Conservation (phyloP, 2,113 vertebrate species). For the Lepidothrix coronata region DNA sequence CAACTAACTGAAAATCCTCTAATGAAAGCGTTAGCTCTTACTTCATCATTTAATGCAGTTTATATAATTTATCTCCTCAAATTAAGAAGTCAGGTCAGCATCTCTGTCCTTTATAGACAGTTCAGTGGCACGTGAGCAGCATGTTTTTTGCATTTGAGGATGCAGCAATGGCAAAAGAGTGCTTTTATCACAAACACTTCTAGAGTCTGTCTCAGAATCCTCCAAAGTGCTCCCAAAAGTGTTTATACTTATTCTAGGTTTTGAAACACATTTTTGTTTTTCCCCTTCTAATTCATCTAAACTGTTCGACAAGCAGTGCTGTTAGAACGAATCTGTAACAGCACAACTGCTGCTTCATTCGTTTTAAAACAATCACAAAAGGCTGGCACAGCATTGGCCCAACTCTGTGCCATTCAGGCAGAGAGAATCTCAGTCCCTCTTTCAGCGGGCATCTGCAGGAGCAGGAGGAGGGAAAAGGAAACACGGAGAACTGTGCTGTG, state of each 20-base stretch:
- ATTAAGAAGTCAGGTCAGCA: background rate
- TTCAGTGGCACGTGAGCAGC: background rate
- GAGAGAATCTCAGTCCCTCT: background rate
- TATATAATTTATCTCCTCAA: background rate
- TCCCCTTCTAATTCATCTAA: background rate
- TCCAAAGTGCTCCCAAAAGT: background rate
- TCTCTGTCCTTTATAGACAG: background rate
- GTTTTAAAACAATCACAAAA: background rate
- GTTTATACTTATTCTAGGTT: background rate
- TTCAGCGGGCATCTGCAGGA: background rate
- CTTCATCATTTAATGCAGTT: background rate
- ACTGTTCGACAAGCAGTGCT: background rate
- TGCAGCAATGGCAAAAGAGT: background rate
- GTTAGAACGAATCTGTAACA: background rate
- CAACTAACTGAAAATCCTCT: background rate
- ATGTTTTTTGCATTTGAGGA: background rate
- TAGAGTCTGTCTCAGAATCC: background rate
- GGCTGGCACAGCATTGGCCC: background rate
- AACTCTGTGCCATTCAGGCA: background rate
- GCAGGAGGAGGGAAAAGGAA: background rate
- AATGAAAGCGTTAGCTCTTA: background rate
- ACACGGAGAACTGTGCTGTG: accelerated
- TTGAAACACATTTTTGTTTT: background rate
- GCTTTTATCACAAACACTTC: background rate
- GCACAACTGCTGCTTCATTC: background rate